Base-by-base conservation (phyloP, 2,797 vertebrate species). In the Choloepus didactylus region DNA sequence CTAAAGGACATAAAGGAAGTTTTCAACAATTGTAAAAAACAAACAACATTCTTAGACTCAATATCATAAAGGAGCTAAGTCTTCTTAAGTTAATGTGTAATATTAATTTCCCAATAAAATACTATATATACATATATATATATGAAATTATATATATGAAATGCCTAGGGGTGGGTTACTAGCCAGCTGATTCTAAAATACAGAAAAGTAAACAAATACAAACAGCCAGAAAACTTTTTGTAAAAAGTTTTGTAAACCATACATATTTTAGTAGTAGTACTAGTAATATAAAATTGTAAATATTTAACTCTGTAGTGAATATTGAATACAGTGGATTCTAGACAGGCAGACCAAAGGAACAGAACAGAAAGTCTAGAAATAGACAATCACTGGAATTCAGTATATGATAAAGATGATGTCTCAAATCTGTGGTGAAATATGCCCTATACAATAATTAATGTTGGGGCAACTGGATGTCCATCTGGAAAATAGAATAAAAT, bases 401-500 rank as follows among this genome's bases (percentile, higher is more conserved):
- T 81, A 49, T 91, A 66, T 66, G n/a, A 66, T 87, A 76, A 87
- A 95, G 54, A 82, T 60, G 59, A 3, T 31, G 56, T 66, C 25
- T 87, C 41, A 75, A n/a, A 18, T 82, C 49, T 87, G 69, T 87
- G 15, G 6, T 87, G 21, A 75, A 91, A 73, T 64, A 87, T 51
- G 15, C 38, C n/a, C 41, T 82, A 60, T 59, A 75, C 27, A 79
- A 5, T 79, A 85, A 44, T 35, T 85, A 62, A 70, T 70, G 41
- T 56, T 56, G 54, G 16, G 46, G 27, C 59, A 56, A 73, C 35
- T 88, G 25, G 27, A 21, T 81, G 66, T 95, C n/a, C 60, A 44
- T 87, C 69, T 60, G 67, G 31, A 82, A 91, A 46, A 87, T 87
- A 82, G 87, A 46, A 87, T 87, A 56, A 64, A 91, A 67, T 73